Evolutionary conservation across 1,140 invertebrate species (phyloP).

Genomic region (Temnothorax curvispinosus): DNA sequence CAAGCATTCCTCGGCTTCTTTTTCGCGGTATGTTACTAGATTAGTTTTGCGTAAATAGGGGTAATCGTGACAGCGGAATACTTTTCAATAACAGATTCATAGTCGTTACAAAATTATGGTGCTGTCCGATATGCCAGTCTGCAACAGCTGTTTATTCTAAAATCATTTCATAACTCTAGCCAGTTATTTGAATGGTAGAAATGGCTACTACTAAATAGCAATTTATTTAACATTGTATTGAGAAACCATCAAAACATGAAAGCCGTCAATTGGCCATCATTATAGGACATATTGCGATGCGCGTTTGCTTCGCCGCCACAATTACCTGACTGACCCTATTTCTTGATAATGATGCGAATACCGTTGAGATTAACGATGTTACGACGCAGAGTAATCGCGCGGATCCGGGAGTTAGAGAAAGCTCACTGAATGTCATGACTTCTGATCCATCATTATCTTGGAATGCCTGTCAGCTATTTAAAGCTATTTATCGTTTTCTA

Average conservation of each 20-base stretch:
- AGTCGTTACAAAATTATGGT: not conserved
- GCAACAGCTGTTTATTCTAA: not conserved
- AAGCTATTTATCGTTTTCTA: constrained; percentile 28
- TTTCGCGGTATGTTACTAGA: not conserved
- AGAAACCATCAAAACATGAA: not conserved
- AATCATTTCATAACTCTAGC: not conserved
- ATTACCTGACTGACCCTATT: constrained; percentile 6
- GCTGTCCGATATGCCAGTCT: no score
- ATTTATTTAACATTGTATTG: not conserved
- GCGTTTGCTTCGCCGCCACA: not conserved
- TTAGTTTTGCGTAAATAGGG: not conserved
- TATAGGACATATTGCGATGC: not conserved
- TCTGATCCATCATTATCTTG: constrained; percentile 24
- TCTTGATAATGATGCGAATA: constrained; percentile 4
- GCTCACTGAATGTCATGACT: constrained; percentile 19
- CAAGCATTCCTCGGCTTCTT: not conserved
- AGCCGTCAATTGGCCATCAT: not conserved
- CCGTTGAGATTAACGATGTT: not conserved
- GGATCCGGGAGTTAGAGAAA: not conserved
- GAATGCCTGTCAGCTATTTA: not conserved
- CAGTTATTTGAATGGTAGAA: not conserved
- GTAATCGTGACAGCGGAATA: not conserved
- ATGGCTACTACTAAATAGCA: not conserved
- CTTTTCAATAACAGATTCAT: not conserved
- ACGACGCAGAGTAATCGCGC: not conserved